Percentiles rank a stretch among this genome's conserved stretches.
phyloP scores from a whole-genome alignment of 1,140 invertebrate species.

The Pachyrhynchus sulphureomaculatus region DNA sequence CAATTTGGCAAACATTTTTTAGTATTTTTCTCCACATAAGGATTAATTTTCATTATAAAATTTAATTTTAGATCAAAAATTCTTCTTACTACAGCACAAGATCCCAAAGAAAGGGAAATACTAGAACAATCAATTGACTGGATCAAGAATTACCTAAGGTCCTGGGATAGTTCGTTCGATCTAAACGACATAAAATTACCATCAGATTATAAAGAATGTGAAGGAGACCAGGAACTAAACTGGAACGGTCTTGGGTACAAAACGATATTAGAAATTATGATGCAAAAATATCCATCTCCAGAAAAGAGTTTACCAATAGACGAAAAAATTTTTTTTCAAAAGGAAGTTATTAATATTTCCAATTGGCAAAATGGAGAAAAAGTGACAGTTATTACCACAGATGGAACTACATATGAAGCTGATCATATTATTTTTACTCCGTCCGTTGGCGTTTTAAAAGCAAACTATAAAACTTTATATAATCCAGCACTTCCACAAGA shows the following conservation, averaged over 20 bases:
- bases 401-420: slow-evolving; percentile 59
- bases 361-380: slow-evolving; percentile 53
- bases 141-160: background rate
- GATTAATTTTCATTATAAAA: too few species aligned
- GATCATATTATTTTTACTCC: slow-evolving; percentile 70
- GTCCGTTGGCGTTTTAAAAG: slow-evolving; percentile 71
- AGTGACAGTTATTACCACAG: slow-evolving; percentile 43
- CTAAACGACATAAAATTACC: slow-evolving; percentile 1
- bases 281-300: slow-evolving; percentile 36
- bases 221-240: slow-evolving; percentile 31
- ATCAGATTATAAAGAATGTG: slow-evolving; percentile 23
- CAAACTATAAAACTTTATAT: slow-evolving; percentile 60
- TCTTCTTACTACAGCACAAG: background rate
- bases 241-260: slow-evolving; percentile 43
- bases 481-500: slow-evolving; percentile 59
- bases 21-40: too few species aligned
- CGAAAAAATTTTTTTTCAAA: slow-evolving; percentile 35
- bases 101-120: slow-evolving; percentile 2
- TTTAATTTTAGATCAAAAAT: background rate
- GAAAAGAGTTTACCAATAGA: slow-evolving; percentile 30
- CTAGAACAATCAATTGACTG: background rate
- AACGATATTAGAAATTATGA: slow-evolving; percentile 40
- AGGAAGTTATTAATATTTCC: slow-evolving; percentile 36
- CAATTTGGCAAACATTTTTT: too few species aligned
- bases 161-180: slow-evolving; percentile 14